Conservation (phyloP, 2,797 vertebrate species). For the Astyanax mexicanus region DNA sequence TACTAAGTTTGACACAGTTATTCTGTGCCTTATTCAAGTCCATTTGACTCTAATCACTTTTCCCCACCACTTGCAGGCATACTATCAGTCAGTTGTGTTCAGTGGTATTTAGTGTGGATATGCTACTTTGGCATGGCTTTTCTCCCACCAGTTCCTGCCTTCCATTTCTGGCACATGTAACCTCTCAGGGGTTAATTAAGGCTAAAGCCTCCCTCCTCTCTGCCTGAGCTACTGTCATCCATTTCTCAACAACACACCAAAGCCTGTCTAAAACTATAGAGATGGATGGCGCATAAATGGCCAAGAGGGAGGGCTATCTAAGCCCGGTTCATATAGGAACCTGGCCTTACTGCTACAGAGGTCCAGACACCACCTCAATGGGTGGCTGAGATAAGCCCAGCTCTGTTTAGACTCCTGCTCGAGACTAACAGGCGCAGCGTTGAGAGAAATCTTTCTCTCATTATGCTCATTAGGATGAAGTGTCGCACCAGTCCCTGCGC, state of each 20-base stretch:
- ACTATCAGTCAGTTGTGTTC: not conserved
- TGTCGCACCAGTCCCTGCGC: conserved; percentile 44
- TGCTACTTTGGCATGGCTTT: conserved; percentile 11
- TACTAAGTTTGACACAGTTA: too few relatives aligned
- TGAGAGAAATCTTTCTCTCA: conserved; percentile 58
- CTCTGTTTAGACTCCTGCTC: conserved; percentile 61
- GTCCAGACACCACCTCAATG: conserved; percentile 53
- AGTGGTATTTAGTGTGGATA: not conserved
- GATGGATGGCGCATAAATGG: conserved; percentile 60
- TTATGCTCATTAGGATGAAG: conserved; percentile 51
- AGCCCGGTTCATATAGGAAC: conserved; percentile 55
- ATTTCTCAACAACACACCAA: conserved; percentile 54
- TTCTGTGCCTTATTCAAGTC: not conserved
- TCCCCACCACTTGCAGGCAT: not conserved
- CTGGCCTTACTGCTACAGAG: conserved; percentile 46
- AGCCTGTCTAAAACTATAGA: conserved; percentile 59
- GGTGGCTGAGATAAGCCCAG: conserved; percentile 56
- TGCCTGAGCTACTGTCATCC: conserved; percentile 52
- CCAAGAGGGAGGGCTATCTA: conserved; percentile 56
- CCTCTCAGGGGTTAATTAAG: conserved; percentile 62
- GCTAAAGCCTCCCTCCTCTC: conserved; percentile 44
- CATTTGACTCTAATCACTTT: conserved; percentile 4
- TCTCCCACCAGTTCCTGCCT: conserved; percentile 3
- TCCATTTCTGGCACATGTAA: conserved; percentile 36
- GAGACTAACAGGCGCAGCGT: conserved; percentile 51